A percentile compares a stretch with the other conserved stretches of the same genome.
phyloP scores from a whole-genome alignment of 2,797 vertebrate species.

The Distichodus sexfasciatus region DNA sequence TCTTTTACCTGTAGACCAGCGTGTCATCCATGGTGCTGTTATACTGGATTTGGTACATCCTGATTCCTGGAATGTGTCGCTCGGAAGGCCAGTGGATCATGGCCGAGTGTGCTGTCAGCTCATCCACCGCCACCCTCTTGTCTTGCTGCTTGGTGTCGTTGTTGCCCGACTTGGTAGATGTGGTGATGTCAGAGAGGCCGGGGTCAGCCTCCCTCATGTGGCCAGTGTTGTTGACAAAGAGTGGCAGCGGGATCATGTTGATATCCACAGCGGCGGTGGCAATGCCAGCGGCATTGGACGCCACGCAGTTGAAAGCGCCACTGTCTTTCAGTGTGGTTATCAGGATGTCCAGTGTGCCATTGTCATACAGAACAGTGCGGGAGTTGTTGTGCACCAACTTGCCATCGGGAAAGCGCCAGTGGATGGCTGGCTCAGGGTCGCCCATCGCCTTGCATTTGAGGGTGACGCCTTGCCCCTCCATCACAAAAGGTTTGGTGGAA shows the following conservation, averaged over 20 bases:
- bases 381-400: constrained; percentile 89
- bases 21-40: constrained; percentile 92
- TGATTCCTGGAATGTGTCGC: constrained; percentile 87
- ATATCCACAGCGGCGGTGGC: constrained; percentile 84
- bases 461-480: constrained; percentile 88
- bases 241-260: constrained; percentile 85
- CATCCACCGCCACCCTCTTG: constrained; percentile 80
- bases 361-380: constrained; percentile 80
- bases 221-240: constrained; percentile 82
- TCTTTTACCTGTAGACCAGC: constrained; percentile 87
- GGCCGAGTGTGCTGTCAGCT: constrained; percentile 85
- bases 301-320: constrained; percentile 90
- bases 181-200: constrained; percentile 88
- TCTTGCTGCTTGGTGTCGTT: constrained; percentile 83
- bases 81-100: constrained; percentile 91
- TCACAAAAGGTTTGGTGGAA: constrained; percentile 76
- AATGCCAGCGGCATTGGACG: constrained; percentile 92
- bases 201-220: constrained; percentile 84
- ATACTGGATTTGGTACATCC: constrained; percentile 97
- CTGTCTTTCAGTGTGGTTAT: constrained; percentile 92
- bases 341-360: constrained; percentile 88
- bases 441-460: constrained; percentile 89
- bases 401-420: constrained; percentile 90
- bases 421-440: constrained; percentile 86
- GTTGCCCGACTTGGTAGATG: constrained; percentile 82